Evolutionary conservation across 2,113 vertebrate species (phyloP).

Genomic region (Oncorhynchus keta): DNA sequence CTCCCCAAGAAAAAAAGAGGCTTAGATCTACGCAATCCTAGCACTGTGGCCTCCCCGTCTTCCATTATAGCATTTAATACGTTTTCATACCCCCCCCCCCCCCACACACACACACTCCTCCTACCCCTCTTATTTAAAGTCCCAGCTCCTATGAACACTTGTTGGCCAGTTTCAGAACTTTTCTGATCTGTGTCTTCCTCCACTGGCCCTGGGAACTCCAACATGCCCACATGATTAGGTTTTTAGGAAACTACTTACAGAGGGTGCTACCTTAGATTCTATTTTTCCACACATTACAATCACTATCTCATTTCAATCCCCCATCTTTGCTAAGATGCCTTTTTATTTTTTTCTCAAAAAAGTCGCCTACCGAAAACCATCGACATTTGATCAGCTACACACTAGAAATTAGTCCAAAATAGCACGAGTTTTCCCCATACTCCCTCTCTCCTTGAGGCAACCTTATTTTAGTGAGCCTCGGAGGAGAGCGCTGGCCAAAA

Average conservation of each 20-base stretch:
- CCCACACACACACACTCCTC: neutral
- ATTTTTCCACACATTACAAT: too few relatives aligned
- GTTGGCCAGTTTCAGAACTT: constrained; percentile 47
- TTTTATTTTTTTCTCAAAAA: neutral
- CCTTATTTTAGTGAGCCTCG: constrained; percentile 75
- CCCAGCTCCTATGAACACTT: constrained; percentile 52
- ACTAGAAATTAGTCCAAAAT: constrained; percentile 18
- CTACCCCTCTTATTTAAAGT: constrained; percentile 44
- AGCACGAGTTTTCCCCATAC: constrained; percentile 12
- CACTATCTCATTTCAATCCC: too few relatives aligned
- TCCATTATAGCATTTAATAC: constrained; percentile 95
- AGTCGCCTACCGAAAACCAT: neutral
- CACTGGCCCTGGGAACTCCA: constrained; percentile 5
- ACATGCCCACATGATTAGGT: neutral
- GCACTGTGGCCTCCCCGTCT: constrained; percentile 93
- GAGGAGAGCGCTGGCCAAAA: constrained; percentile 75
- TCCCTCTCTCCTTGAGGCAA: constrained; percentile 53
- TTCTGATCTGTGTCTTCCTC: constrained; percentile 14
- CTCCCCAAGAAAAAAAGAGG: constrained; percentile 92
- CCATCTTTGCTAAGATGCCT: neutral
- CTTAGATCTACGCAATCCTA: constrained; percentile 96
- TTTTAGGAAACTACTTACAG: neutral
- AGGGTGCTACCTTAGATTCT: neutral
- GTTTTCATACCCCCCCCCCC: constrained; percentile 80
- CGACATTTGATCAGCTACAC: neutral